Base-by-base conservation (phyloP, 1,140 invertebrate genomes). In the Camponotus vicinus region DNA sequence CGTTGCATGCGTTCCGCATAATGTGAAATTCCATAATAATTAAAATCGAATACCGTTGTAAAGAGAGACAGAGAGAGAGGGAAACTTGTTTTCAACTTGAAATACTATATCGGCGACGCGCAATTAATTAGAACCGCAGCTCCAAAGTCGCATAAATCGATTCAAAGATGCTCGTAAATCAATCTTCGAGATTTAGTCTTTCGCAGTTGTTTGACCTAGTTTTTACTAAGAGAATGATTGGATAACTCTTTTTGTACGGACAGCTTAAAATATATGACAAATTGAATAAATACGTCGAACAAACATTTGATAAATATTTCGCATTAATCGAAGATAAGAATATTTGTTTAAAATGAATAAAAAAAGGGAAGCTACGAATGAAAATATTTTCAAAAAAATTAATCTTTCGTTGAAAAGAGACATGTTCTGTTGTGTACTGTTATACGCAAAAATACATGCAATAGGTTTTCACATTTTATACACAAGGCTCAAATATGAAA, bases 121-220 rank as follows among this genome's bases (percentile, higher is more conserved):
- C 76, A 85, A 85, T 85, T 85, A 85, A 61, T 79, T 85, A n/a
- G 83, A 79, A 63, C 55, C 67, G 40, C 79, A 55, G 45, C 37
- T 80, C 64, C 55, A 15, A 73, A 83, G 69, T 83, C 79, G 79
- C 69, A 83, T 83, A 83, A 83, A 83, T 83, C 79, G 69, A 83
- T 83, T 83, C 69, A 32, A 18, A 37, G 55, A 34, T 55, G 18
- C 21, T 13, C 79, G 79, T 83, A 83, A 83, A 83, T 83, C 79
- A 83, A 40, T 63, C 69, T 83, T 83, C 52, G 73, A 49, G 64
- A 80, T 86, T 79, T 40, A 57, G 71, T 78, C 45, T 18, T 61
- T 32, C 45, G 32, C 82, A 49, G 34, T 70, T 76, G 75, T 90
- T 82, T 66, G 89, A 90, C 89, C 89, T 61, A 90, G 86, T 90